Evolutionary conservation across 2,113 vertebrate species (phyloP).

Genomic region (Heloderma charlesbogerti): DNA sequence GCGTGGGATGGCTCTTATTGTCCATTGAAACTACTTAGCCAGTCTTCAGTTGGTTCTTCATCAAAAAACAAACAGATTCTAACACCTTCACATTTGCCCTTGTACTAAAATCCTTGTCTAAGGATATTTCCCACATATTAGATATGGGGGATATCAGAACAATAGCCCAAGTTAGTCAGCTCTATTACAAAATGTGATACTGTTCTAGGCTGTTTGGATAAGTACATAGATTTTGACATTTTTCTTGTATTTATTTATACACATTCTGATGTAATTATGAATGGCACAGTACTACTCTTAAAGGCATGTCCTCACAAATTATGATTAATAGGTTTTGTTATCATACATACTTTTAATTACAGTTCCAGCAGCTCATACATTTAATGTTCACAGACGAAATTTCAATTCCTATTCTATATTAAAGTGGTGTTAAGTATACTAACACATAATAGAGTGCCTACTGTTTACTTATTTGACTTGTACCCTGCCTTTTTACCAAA

Average conservation of each 20-base stretch:
- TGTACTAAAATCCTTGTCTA: background rate
- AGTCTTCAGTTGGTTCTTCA: background rate
- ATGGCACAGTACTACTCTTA: fast-evolving
- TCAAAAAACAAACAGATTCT: background rate
- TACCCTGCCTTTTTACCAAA: no score
- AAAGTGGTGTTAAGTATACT: fast-evolving
- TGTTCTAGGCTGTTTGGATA: background rate
- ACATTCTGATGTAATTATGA: background rate
- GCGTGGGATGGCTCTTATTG: background rate
- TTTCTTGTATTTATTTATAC: background rate
- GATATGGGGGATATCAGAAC: background rate
- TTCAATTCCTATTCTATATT: background rate
- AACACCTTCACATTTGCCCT: background rate
- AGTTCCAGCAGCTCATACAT: background rate
- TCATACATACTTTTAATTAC: background rate
- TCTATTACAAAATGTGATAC: background rate
- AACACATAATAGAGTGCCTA: background rate
- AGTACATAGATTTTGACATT: background rate
- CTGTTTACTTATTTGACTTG: background rate
- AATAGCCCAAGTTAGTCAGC: background rate
- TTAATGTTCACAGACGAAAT: background rate
- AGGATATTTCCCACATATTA: background rate
- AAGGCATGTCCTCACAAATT: fast-evolving
- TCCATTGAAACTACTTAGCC: background rate
- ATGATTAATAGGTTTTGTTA: no score